These are phyloP conservation scores for Peromyscus maniculatus DNA, from an alignment of 2,113 vertebrate species.

Conservation along the genomic window DNA sequence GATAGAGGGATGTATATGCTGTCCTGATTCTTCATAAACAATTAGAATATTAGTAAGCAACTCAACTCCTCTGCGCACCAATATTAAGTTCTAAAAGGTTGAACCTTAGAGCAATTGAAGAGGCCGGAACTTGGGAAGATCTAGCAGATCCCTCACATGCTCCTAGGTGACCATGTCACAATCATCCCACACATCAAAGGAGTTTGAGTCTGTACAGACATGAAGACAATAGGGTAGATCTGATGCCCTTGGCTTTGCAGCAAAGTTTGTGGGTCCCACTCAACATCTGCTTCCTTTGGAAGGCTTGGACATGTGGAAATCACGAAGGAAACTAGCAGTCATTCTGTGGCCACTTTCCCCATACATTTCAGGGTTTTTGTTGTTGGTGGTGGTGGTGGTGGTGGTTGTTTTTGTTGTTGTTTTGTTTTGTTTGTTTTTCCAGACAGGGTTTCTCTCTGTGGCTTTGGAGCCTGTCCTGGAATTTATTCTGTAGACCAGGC, in stretches of 20 bases:
- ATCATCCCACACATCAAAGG: not conserved
- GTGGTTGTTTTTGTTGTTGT: too few species aligned
- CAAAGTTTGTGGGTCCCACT: not conserved
- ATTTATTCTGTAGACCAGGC: too few species aligned
- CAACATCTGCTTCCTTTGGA: not conserved
- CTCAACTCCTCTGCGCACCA: not conserved
- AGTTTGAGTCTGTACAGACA: not conserved
- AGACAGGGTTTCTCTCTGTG: too few species aligned
- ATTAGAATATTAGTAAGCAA: conserved; percentile 2
- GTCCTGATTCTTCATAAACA: not conserved
- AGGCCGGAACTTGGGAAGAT: not conserved
- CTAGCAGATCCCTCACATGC: not conserved
- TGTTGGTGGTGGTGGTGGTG: too few species aligned
- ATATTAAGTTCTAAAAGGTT: not conserved
- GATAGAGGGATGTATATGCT: not conserved
- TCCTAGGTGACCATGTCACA: not conserved
- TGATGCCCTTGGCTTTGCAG: not conserved
- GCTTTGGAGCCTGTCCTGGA: too few species aligned
- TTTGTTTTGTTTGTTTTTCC: too few species aligned
- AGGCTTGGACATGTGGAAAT: not conserved
- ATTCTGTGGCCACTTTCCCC: not conserved
- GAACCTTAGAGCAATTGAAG: not conserved
- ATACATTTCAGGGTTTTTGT: not conserved
- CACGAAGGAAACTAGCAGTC: not conserved
- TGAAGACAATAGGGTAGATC: not conserved